Base-by-base conservation (phyloP, 2,113 vertebrate species). In the Hippopotamus amphibius region DNA sequence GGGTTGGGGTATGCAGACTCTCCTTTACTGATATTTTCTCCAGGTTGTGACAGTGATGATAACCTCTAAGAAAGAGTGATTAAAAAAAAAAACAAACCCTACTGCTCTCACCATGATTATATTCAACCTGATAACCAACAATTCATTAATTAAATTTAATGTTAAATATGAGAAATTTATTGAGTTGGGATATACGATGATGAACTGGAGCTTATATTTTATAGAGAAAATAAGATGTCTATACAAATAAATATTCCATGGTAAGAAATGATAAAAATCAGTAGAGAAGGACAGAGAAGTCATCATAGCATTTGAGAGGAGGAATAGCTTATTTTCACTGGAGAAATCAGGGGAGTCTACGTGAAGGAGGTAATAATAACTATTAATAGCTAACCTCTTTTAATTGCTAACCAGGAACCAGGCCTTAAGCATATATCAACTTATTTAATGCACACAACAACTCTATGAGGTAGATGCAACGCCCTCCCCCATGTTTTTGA, bases 191-290 rank as follows among this genome's bases (percentile, higher is more conserved):
- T 84, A 15, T 50, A 76, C 17, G 68, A 50, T 43, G 48, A 80
- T 71, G 76, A 88, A 59, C 48, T 63, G 82, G 94, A 85, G 10
- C 12, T 84, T 83, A 43, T 46, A 33, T 80, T 92, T 53, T 93
- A 41, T 16, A 55, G n/a, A 57, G 37, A 50, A 89, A 90, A 83
- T 74, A 90, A 85, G 7, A 17, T 65, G 19, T 77, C 55, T 63
- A 61, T 87, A 86, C 82, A 97, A 72, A 88, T 53, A 95, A 84
- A 84, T 88, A 90, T 46, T 21, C 85, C 53, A 46, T 88, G 46
- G 16, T 66, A 81, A 53, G 46, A 94, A 82, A 72, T 86, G 91
- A 86, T 87, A 74, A 41, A 82, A 95, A n/a, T 85, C 21, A 88
- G 81, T 95, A 72, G 88, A 53, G 85, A 57, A 88, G 17, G 33